phyloP scores from a whole-genome alignment of 2,888 invertebrate species.

The Strigamia crassipes region DNA sequence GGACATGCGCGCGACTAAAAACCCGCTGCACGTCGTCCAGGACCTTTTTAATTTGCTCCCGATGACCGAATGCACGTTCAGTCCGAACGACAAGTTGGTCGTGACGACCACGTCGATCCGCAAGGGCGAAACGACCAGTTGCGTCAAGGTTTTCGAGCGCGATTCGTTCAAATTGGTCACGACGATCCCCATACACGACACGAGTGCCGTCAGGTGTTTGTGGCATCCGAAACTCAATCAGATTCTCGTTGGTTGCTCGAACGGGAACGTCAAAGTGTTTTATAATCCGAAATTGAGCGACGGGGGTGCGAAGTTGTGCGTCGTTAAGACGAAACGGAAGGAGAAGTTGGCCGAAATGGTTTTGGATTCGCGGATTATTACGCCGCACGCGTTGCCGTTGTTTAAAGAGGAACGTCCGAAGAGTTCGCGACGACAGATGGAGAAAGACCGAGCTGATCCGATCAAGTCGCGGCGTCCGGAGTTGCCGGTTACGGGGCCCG shows the following conservation, averaged over 20 bases:
- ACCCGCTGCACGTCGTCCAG: slow-evolving; percentile 71
- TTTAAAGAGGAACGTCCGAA: slow-evolving; percentile 90
- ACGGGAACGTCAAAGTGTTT: slow-evolving; percentile 85
- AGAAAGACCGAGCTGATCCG: slow-evolving; percentile 77
- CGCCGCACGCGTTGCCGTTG: slow-evolving; percentile 92
- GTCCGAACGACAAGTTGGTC: slow-evolving; percentile 88
- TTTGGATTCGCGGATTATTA: slow-evolving; percentile 89
- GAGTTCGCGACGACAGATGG: slow-evolving; percentile 85
- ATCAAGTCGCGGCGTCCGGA: slow-evolving; percentile 64
- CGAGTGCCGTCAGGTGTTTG: slow-evolving; percentile 78
- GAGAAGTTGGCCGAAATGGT: slow-evolving; percentile 83
- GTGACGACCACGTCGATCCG: slow-evolving; percentile 84
- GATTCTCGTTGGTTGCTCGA: slow-evolving; percentile 88
- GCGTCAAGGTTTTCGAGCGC: slow-evolving; percentile 77
- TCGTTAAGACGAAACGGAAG: slow-evolving; percentile 77
- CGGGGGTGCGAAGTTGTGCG: slow-evolving; percentile 87
- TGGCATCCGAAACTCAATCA: slow-evolving; percentile 99
- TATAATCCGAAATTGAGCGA: slow-evolving; percentile 84
- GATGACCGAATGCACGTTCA: slow-evolving; percentile 72
- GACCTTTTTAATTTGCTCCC: slow-evolving; percentile 79
- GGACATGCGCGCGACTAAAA: slow-evolving; percentile 84
- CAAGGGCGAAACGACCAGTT: slow-evolving; percentile 68
- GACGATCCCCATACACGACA: slow-evolving; percentile 75
- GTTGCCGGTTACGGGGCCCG: slow-evolving; percentile 64
- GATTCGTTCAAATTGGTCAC: slow-evolving; percentile 75